Conservation (phyloP, 1,140 invertebrate genomes). For the Leguminivora glycinivorella region DNA sequence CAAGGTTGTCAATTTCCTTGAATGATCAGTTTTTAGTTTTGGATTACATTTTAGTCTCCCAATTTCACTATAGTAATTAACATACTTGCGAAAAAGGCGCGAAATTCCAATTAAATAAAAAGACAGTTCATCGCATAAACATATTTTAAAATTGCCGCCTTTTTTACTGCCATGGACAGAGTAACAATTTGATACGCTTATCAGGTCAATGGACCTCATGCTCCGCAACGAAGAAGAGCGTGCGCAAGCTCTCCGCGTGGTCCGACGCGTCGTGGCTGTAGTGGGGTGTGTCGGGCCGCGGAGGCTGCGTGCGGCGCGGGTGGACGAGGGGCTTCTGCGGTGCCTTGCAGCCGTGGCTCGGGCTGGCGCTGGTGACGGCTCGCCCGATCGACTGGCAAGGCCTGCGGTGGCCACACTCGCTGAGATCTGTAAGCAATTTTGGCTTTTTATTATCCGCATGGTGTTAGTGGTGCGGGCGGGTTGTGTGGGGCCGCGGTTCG, state of each 20-base stretch:
- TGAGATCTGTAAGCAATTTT: constrained; percentile 82
- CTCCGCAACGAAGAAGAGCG: constrained; percentile 92
- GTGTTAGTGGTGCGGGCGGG: no score
- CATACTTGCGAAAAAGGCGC: no score
- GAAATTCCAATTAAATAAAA: no score
- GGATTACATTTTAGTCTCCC: no score
- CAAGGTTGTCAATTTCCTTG: no score
- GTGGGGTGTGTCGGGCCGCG: constrained; percentile 82
- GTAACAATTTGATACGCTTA: constrained; percentile 32
- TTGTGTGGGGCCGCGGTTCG: no score
- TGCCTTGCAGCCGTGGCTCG: constrained; percentile 91
- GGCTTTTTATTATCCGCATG: no score
- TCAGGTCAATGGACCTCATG: constrained; percentile 89
- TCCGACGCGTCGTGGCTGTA: constrained; percentile 84
- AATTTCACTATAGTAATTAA: no score
- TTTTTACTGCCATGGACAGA: no score
- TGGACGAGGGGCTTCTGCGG: constrained; percentile 70
- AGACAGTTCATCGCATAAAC: no score
- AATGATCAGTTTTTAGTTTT: no score
- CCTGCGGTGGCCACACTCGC: constrained; percentile 91
- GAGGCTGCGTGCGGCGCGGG: constrained; percentile 73
- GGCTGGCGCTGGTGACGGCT: constrained; percentile 76
- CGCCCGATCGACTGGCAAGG: constrained; percentile 86
- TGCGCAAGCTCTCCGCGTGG: constrained; percentile 92
- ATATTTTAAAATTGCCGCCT: no score